These are phyloP conservation scores for Melieria picta DNA, from an alignment of 2,888 invertebrate genomes.

Conservation along the genomic window DNA sequence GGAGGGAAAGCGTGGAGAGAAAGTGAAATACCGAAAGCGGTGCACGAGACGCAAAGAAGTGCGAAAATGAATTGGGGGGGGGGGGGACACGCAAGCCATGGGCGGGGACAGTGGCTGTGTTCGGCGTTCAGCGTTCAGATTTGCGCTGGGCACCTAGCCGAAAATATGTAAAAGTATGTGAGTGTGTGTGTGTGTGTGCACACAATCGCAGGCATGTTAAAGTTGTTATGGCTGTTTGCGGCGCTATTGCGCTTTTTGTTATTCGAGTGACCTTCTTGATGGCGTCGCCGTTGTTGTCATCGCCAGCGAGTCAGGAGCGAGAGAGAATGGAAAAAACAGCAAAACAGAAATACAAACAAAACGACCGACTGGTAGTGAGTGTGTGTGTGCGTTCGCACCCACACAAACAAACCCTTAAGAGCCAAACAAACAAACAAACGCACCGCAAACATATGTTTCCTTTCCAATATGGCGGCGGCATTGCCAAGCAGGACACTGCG, in stretches of 20 bases:
- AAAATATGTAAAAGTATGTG: not conserved
- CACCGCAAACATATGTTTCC: slow-evolving; percentile 4
- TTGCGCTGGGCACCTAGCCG: not conserved
- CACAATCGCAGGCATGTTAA: slow-evolving; percentile 33
- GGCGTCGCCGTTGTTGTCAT: not conserved
- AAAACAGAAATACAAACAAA: not conserved
- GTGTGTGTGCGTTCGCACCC: not conserved
- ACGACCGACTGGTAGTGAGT: not conserved
- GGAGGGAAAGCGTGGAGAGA: not conserved
- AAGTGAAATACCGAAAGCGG: not conserved
- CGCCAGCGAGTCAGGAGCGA: not conserved
- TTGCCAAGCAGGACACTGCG: too few species aligned
- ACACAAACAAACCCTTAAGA: not conserved
- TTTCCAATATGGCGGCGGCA: not conserved
- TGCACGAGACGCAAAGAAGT: too few species aligned
- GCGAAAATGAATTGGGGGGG: too few species aligned
- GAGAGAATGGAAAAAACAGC: not conserved
- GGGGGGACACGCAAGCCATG: too few species aligned
- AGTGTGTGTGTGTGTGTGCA: too few species aligned
- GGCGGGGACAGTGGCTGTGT: not conserved
- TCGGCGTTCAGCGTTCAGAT: not conserved
- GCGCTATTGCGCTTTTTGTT: not conserved
- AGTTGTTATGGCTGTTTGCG: not conserved
- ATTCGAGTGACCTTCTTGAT: not conserved
- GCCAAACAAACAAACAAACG: slow-evolving; percentile 5